phyloP scores from a whole-genome alignment of 1,140 invertebrate genomes.

The Agraylea sexmaculata region DNA sequence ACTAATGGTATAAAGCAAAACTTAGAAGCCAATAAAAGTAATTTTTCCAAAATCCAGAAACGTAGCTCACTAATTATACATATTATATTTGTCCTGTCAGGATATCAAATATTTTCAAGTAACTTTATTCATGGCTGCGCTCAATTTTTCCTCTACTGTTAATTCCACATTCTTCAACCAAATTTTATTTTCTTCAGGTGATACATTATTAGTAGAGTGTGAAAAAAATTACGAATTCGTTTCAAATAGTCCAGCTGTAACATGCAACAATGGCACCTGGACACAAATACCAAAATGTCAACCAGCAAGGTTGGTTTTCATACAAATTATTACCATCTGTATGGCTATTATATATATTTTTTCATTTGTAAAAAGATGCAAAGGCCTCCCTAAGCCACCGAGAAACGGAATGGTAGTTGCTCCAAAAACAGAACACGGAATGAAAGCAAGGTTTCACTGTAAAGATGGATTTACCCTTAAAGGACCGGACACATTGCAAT shows the following conservation, averaged over 20 bases:
- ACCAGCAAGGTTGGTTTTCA: conserved; percentile 50
- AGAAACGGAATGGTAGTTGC: conserved; percentile 91
- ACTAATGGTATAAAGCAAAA: no score
- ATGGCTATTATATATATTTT: conserved; percentile 5
- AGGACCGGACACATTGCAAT: conserved; percentile 62
- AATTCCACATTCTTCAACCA: not conserved
- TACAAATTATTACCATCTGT: not conserved
- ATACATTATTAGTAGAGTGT: conserved; percentile 74
- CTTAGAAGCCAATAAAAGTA: no score
- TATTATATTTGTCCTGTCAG: no score
- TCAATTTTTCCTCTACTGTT: no score
- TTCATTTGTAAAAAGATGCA: conserved; percentile 49
- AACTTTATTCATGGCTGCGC: no score
- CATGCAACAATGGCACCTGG: conserved; percentile 94
- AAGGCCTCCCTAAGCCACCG: conserved; percentile 74
- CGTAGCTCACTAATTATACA: no score
- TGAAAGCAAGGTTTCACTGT: conserved; percentile 84
- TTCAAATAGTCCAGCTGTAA: conserved; percentile 57
- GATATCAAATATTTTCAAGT: no score
- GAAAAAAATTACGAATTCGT: conserved; percentile 79
- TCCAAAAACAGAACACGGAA: conserved; percentile 89
- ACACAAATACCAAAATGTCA: conserved; percentile 82
- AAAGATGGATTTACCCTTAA: conserved; percentile 79
- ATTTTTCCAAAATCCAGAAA: no score
- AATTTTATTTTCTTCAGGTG: conserved; percentile 36